Conservation (phyloP, 2,888 invertebrate species). For the Erebia ligea region DNA sequence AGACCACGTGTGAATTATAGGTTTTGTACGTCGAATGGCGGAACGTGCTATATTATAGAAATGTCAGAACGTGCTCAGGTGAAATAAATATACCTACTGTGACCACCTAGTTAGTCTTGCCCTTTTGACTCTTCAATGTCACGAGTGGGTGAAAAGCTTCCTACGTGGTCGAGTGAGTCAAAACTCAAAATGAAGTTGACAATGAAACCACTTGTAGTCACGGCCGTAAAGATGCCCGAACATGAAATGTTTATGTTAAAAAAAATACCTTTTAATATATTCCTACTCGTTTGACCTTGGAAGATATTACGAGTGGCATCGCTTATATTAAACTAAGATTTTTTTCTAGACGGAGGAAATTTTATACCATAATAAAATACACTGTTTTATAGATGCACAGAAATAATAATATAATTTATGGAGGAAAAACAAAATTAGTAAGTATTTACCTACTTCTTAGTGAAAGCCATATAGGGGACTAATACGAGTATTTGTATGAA, state of each 20-base stretch:
- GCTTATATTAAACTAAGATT: neutral
- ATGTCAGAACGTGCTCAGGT: neutral
- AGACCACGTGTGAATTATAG: constrained; percentile 4
- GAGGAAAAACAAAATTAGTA: neutral
- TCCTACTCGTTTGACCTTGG: neutral
- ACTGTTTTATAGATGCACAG: neutral
- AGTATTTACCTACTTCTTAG: neutral
- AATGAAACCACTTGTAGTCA: constrained; percentile 35
- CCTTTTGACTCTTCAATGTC: constrained; percentile 18
- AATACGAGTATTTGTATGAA: too few relatives aligned
- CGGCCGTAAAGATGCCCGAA: constrained; percentile 30
- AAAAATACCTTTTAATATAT: constrained; percentile 18
- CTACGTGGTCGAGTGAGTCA: constrained; percentile 29
- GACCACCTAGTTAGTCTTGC: constrained; percentile 8
- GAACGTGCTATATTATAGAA: neutral
- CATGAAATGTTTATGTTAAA: constrained; percentile 21
- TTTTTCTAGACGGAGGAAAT: constrained; percentile 1
- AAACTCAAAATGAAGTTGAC: constrained; percentile 37
- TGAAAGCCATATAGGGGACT: too few relatives aligned
- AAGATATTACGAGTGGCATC: neutral
- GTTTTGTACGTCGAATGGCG: neutral
- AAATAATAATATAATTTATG: too few relatives aligned
- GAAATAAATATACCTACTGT: neutral
- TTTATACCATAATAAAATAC: neutral
- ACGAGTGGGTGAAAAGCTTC: constrained; percentile 29